Evolutionary conservation across 2,113 vertebrate genomes (phyloP).

Genomic region (Pseudopodoces humilis): DNA sequence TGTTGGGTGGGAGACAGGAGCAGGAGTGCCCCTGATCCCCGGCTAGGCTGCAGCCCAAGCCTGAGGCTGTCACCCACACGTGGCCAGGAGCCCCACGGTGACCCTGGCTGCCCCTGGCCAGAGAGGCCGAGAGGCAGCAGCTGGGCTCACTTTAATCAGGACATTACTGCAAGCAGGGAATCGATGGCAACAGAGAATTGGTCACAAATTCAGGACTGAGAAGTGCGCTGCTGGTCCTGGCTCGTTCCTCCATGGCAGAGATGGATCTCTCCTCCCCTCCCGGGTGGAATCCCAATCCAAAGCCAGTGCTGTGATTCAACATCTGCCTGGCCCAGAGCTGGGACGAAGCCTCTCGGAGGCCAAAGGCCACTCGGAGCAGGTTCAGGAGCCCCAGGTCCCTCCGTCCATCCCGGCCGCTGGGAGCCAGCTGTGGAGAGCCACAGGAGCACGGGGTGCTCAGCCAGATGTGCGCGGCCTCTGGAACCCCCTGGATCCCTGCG

Average conservation of each 20-base stretch:
- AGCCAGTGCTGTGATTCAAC: fast-evolving
- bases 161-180: not conserved
- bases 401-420: not conserved
- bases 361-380: not conserved
- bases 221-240: not conserved
- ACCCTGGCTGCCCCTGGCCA: too few species aligned
- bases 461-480: not conserved
- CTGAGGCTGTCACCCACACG: fast-evolving
- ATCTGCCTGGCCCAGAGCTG: fast-evolving
- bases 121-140: not conserved
- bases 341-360: not conserved
- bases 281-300: fast-evolving
- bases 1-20: not conserved
- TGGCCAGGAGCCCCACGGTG: not conserved
- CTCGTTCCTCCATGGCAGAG: not conserved
- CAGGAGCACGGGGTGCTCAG: fast-evolving
- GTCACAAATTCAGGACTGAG: not conserved
- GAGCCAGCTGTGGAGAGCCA: not conserved
- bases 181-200: not conserved
- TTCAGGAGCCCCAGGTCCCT: not conserved
- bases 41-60: fast-evolving
- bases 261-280: not conserved
- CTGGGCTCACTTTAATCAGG: not conserved
- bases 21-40: fast-evolving
- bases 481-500: fast-evolving